Evolutionary conservation across 1,140 invertebrate species (phyloP).

Genomic region (Monochamus saltuarius): DNA sequence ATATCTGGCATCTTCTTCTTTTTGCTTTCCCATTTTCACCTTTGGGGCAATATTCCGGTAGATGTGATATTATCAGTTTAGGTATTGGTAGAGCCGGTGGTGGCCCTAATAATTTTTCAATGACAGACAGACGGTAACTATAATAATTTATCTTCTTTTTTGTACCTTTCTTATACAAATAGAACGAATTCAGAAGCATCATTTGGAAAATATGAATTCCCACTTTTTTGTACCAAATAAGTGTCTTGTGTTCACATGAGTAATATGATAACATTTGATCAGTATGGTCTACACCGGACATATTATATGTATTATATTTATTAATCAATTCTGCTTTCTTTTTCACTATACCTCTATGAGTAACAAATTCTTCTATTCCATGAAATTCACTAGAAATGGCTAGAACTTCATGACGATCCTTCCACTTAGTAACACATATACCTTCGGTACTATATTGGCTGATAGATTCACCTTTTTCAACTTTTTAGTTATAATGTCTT

Average conservation of each 20-base stretch:
- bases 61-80: neutral
- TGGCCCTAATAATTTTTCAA: no score
- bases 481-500: no score
- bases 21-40: neutral
- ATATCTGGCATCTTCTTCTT: neutral
- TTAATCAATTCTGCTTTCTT: conserved; percentile 16
- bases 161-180: conserved; percentile 15
- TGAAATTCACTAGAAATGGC: conserved; percentile 23
- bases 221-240: conserved; percentile 31
- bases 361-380: conserved; percentile 11
- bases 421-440: neutral
- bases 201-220: conserved; percentile 31
- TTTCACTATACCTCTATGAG: conserved; percentile 3
- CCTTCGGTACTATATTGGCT: no score
- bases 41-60: neutral
- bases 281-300: conserved; percentile 17
- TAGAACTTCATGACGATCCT: conserved; percentile 12
- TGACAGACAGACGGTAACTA: no score
- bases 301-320: conserved; percentile 28
- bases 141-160: no score
- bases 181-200: conserved; percentile 26
- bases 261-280: conserved; percentile 32
- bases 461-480: no score
- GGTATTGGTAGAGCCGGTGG: neutral
- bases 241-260: conserved; percentile 27